These are phyloP conservation scores for Lordiphosa stackelbergi DNA, from an alignment of 1,140 invertebrate genomes.

Conservation along the genomic window DNA sequence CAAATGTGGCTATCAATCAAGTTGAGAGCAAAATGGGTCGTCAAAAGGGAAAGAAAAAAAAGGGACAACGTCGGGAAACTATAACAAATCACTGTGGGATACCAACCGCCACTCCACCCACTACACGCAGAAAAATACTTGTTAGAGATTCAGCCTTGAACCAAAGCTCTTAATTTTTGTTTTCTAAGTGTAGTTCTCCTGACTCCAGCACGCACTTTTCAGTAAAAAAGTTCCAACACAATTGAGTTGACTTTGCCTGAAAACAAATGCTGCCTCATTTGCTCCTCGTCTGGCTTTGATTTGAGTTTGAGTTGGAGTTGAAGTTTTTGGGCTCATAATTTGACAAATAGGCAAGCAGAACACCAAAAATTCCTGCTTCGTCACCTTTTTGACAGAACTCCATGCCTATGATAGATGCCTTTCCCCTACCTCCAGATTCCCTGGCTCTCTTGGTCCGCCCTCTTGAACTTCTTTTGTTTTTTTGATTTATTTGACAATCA, in stretches of 20 bases:
- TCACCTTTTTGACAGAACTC: constrained; percentile 63
- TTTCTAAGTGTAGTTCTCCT: background rate
- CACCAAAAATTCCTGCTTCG: constrained; percentile 37
- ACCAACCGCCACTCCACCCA: background rate
- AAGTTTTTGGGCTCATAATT: constrained; percentile 43
- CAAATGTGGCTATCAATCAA: constrained; percentile 73
- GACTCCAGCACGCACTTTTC: constrained; percentile 22
- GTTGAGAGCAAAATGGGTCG: constrained; percentile 31
- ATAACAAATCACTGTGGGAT: constrained; percentile 24
- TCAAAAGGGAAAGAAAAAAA: constrained; percentile 7
- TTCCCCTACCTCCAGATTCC: background rate
- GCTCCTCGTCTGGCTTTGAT: constrained; percentile 59
- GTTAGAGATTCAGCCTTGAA: too few species aligned
- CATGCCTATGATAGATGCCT: constrained; percentile 38
- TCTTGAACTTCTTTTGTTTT: constrained; percentile 31
- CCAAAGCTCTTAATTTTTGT: too few species aligned
- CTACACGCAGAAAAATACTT: background rate
- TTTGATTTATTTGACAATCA: constrained; percentile 75
- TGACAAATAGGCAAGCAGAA: constrained; percentile 53
- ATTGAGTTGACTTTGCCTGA: constrained; percentile 40
- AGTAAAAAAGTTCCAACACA: constrained; percentile 20
- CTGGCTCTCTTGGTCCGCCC: background rate
- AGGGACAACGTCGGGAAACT: constrained; percentile 1
- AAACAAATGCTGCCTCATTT: constrained; percentile 66
- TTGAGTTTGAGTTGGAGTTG: constrained; percentile 32